Evolutionary conservation across 1,140 invertebrate species (phyloP), one percentile per base, ranked within the genome.

Genomic region (roundworm (Caenorhabditis elegans)): DNA sequence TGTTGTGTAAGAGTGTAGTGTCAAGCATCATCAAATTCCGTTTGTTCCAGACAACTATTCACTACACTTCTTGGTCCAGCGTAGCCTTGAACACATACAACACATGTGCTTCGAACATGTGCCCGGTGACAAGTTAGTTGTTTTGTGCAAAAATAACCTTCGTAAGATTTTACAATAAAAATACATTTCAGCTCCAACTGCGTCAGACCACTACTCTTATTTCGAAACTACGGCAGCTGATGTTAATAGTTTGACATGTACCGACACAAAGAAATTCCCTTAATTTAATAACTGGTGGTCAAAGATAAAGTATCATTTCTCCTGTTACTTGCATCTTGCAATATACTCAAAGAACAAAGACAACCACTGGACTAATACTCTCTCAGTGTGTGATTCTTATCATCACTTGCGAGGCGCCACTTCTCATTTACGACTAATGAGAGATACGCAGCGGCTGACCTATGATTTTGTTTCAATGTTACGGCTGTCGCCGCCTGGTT

Each of bases 401-500:
- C 47, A 49, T 8, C 47, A 10, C 22, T 24, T 53, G 49, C 8
- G 8, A 10, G 49, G 19, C 13, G n/a, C n/a, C n/a, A n/a, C n/a
- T n/a, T n/a, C n/a, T n/a, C n/a, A n/a, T n/a, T n/a, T n/a, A n/a
- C n/a, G n/a, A n/a, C n/a, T n/a, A n/a, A n/a, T n/a, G n/a, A n/a
- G n/a, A n/a, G n/a, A n/a, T n/a, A n/a, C n/a, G n/a, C n/a, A n/a
- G n/a, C n/a, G n/a, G n/a, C n/a, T n/a, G n/a, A n/a, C n/a, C n/a
- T n/a, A n/a, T n/a, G n/a, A n/a, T n/a, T n/a, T n/a, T n/a, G n/a
- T n/a, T n/a, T n/a, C n/a, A n/a, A n/a, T n/a, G n/a, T n/a, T n/a
- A 1, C 22, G 22, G 19, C 22, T 13, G 26, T 70, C 60, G 60
- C 76, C 78, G 86, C 87, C 85, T 84, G 87, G 84, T 86, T 87